A percentile compares a stretch with the other conserved stretches of the same genome.
Conservation (phyloP, 92 coral and sea anemone species). For the Porites lobata region DNA sequence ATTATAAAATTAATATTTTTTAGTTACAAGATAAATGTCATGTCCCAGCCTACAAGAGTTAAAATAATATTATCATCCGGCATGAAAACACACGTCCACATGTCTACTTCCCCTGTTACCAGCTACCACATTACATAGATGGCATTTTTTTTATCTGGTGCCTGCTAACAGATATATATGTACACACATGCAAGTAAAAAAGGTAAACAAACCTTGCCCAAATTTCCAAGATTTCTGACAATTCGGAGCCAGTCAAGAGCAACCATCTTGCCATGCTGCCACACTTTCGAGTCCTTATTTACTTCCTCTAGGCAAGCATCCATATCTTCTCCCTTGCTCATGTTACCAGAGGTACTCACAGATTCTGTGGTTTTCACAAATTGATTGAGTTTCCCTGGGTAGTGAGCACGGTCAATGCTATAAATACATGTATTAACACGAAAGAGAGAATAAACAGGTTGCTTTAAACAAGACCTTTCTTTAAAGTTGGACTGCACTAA, state of each 20-base stretch:
- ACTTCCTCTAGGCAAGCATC: conserved; percentile 73
- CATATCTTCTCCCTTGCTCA: conserved; percentile 54
- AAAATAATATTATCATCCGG: conserved; percentile 10
- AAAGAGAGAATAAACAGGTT: conserved; percentile 2
- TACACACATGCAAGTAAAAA: background rate
- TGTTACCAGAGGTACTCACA: conserved; percentile 64
- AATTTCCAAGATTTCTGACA: conserved; percentile 41
- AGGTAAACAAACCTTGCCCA: conserved; percentile 48
- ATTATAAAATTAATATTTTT: background rate
- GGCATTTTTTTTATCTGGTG: conserved; percentile 3
- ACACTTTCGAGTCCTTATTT: conserved; percentile 57
- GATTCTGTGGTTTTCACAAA: conserved; percentile 54
- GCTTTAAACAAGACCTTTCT: too few relatives aligned
- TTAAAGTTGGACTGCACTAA: too few relatives aligned
- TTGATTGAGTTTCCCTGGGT: conserved; percentile 1
- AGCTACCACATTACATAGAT: background rate
- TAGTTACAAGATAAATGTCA: background rate
- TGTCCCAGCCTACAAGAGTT: background rate
- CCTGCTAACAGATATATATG: background rate
- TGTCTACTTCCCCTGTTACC: conserved; percentile 9
- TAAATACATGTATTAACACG: conserved; percentile 7
- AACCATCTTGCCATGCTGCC: conserved; percentile 70
- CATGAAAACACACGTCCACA: conserved; percentile 9
- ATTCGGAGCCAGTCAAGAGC: conserved; percentile 62
- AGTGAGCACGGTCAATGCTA: conserved; percentile 43